Conservation (phyloP, 2,888 invertebrate genomes). For the Empis livida region DNA sequence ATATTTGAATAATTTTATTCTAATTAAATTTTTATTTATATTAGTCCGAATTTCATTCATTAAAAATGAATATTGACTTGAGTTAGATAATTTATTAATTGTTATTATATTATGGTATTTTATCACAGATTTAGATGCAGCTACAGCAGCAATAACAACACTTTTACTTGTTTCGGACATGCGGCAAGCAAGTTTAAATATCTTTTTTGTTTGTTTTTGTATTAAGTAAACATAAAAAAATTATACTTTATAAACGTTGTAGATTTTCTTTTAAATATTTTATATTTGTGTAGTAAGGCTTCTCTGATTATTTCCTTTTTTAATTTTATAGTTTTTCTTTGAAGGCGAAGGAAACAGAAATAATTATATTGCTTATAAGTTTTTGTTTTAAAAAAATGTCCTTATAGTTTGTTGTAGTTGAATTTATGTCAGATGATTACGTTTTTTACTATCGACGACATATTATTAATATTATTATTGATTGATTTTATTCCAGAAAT, state of each 20-base stretch:
- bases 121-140: conserved; percentile 21
- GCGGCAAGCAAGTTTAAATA: conserved; percentile 23
- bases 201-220: neutral
- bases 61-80: conserved; percentile 23
- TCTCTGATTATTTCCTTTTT: neutral
- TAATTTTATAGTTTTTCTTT: conserved; percentile 4
- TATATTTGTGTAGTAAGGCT: no score
- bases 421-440: conserved; percentile 28
- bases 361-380: no score
- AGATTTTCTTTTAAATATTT: neutral
- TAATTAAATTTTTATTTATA: conserved; percentile 11
- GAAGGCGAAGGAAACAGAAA: no score
- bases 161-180: conserved; percentile 27
- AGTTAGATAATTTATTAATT: neutral
- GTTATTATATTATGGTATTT: conserved; percentile 11
- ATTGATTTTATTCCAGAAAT: neutral
- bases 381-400: no score
- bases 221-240: neutral
- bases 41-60: conserved; percentile 35
- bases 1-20: conserved; percentile 11
- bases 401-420: conserved; percentile 11
- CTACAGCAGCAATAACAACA: conserved; percentile 14
- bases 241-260: no score
- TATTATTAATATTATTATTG: conserved; percentile 10
- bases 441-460: conserved; percentile 20